phyloP scores from a whole-genome alignment of 2,888 invertebrate genomes.

The Carterocephalus palaemon region DNA sequence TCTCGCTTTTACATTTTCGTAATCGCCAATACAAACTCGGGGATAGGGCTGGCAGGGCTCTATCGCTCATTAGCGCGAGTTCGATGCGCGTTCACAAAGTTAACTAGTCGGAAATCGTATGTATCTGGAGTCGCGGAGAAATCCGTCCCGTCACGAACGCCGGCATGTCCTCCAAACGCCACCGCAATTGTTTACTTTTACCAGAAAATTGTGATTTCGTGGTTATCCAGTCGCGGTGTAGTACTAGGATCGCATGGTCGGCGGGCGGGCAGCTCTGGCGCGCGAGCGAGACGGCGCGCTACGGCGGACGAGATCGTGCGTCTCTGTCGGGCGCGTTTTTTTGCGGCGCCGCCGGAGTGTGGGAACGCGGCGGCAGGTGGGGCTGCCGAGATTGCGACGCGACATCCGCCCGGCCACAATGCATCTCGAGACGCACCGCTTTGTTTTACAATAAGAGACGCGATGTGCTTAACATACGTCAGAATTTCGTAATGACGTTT shows the following conservation, averaged over 20 bases:
- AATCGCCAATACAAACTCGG: constrained; percentile 65
- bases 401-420: constrained; percentile 77
- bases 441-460: constrained; percentile 59
- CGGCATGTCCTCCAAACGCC: constrained; percentile 30
- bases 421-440: constrained; percentile 59
- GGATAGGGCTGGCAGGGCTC: constrained; percentile 58
- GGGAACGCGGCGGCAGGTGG: constrained; percentile 78
- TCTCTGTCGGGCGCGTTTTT: constrained; percentile 70
- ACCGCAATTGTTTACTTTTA: constrained; percentile 49
- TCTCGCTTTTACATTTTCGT: constrained; percentile 75
- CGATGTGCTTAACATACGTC: constrained; percentile 65
- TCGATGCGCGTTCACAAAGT: constrained; percentile 8
- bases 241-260: constrained; percentile 40
- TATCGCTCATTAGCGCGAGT: constrained; percentile 18
- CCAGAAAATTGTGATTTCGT: constrained; percentile 64
- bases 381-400: constrained; percentile 77
- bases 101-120: constrained; percentile 22
- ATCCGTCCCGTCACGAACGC: constrained; percentile 38
- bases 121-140: constrained; percentile 24
- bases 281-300: constrained; percentile 56
- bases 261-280: constrained; percentile 59
- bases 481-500: constrained; percentile 50
- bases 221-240: constrained; percentile 53
- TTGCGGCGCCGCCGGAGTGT: constrained; percentile 78
- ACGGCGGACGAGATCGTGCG: constrained; percentile 40